Evolutionary conservation across 2,888 invertebrate species (phyloP), one percentile per base, ranked within the genome.

Genomic region (Ectemnius cavifrons): DNA sequence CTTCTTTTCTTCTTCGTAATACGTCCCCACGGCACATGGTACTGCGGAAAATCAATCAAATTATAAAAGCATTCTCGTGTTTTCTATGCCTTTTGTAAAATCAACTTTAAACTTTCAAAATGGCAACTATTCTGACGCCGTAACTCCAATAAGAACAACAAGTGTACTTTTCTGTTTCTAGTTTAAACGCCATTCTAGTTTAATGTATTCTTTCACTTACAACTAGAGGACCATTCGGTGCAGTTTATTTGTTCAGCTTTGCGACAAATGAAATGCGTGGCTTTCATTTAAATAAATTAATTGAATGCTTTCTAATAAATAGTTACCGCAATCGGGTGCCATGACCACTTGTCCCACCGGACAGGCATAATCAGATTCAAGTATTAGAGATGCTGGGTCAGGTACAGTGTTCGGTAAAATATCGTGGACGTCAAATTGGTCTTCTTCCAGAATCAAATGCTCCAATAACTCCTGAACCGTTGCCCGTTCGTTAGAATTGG

Each of bases 391-490:
- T 11, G 97, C 96, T 71, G 98, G 97, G 91, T 98, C 98, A 0
- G 98, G 97, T 0, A 97, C 95, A 0, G 98, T 98, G 88, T 98
- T 98, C 16, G 98, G 98, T 66, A 98, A 92, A 86, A 97, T 97
- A 87, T 96, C 97, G 86, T 96, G 94, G 3, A 98, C 98, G 87
- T 97, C 97, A 89, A 98, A 97, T 91, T 97, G 97, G 92, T 97
- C 97, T 91, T 97, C 96, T 92, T 98, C 97, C 76, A 98, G 93
- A 81, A 98, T 98, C 0, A 98, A 93, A 90, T 96, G 96, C 91
- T 98, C 97, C 84, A 99, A 92, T 73, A 98, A 92, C 71, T 94
- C 93, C 89, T 97, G 94, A 0, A 97, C 97, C 67, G 94, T 94
- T 1, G 97, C 95, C 74, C 97, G 93, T 91, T 97, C 97, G 87